A percentile compares a stretch with the other conserved stretches of the same genome.
Conservation (phyloP, 2,113 vertebrate species). For the Erpornis zantholeuca region DNA sequence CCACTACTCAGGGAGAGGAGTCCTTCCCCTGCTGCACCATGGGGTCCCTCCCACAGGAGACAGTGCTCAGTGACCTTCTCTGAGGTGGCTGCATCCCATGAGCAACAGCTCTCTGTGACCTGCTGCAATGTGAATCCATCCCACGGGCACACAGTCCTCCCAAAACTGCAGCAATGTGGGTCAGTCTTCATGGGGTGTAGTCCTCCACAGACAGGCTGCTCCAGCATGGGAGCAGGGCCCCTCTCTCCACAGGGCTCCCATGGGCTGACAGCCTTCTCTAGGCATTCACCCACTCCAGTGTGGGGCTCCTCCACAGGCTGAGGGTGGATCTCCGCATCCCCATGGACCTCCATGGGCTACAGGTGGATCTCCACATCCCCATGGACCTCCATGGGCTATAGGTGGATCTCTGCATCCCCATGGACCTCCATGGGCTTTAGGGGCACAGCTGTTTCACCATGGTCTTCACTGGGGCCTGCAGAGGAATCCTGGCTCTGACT, state of each 20-base stretch:
- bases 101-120: neutral
- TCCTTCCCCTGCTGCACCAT: accelerated
- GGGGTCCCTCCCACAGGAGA: accelerated
- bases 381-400: neutral
- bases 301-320: neutral
- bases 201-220: neutral
- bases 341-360: neutral
- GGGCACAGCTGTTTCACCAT: neutral
- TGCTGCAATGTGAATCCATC: neutral
- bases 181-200: neutral
- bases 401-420: neutral
- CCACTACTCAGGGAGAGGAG: neutral
- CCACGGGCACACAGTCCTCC: accelerated
- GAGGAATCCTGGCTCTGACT: accelerated
- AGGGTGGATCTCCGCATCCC: neutral
- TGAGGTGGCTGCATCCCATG: accelerated
- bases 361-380: neutral
- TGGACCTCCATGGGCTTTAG: neutral
- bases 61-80: neutral
- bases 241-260: accelerated
- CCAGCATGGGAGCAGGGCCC: neutral
- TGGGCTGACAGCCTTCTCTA: accelerated
- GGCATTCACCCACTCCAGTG: neutral
- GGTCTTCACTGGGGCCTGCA: accelerated
- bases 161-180: neutral